phyloP scores from a whole-genome alignment of 37 sponge, comb jelly and placozoan species.

The Aplysina aerophoba region DNA sequence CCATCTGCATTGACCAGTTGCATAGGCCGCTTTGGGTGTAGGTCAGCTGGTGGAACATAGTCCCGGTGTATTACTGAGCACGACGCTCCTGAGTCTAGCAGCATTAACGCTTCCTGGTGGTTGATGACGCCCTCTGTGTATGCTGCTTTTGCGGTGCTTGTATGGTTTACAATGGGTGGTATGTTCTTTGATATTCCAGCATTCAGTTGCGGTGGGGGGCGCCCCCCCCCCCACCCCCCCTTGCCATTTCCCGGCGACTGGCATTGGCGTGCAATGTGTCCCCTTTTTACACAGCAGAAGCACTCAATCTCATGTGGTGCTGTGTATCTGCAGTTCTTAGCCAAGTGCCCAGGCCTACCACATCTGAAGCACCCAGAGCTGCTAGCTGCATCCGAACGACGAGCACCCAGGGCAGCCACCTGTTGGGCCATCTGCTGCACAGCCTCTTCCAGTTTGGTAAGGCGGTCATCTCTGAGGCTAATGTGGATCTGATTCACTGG shows the following conservation, averaged over 20 bases:
- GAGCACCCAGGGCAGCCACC: not conserved
- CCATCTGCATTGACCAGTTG: conserved; percentile 28
- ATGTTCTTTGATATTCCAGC: not conserved
- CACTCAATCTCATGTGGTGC: not conserved
- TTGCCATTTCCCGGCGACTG: not conserved
- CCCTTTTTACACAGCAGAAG: not conserved
- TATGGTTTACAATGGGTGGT: not conserved
- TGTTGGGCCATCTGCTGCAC: not conserved
- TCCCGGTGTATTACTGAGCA: conserved; percentile 12
- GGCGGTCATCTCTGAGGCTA: not conserved
- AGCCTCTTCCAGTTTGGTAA: not conserved
- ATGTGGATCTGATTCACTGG: not conserved
- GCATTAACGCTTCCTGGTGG: not conserved
- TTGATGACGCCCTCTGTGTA: not conserved
- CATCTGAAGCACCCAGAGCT: not conserved
- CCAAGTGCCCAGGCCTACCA: not conserved
- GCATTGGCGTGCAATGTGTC: conserved; percentile 4
- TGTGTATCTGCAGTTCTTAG: not conserved
- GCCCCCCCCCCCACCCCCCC: not conserved
- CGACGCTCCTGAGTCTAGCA: conserved; percentile 1
- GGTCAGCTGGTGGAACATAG: not conserved
- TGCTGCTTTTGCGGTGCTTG: not conserved
- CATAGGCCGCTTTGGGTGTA: not conserved
- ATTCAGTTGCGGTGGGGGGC: not conserved
- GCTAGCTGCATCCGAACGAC: not conserved